Base-by-base conservation (phyloP, 1,140 invertebrate species). In the Ips typographus region DNA sequence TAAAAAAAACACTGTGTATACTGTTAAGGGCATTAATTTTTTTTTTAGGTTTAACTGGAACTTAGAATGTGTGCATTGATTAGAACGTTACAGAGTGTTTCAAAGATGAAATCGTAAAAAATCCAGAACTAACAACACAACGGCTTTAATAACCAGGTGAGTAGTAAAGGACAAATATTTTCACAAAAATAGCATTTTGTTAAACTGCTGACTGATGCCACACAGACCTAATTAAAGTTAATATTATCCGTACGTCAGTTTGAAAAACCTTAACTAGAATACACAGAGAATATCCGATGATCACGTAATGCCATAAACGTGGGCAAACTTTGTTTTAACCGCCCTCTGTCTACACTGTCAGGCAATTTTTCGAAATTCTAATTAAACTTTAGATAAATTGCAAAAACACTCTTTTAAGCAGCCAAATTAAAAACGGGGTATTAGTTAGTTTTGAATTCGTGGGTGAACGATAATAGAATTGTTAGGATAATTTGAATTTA, bases 381-480 rank as follows among this genome's bases (percentile, higher is more conserved):
- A 65, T 65, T 65, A 65, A 65, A 65, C 51, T 47, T 65, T 39
- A 55, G 53, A 43, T 42, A 65, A 65, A 65, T 47, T 47, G 38
- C 55, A 37, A 38, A 43, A 65, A 43, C 8, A 43, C 1, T 42
- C 41, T 62, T 39, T 57, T 4, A 57, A 57, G 4, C 4, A 44
- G 37, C 22, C 5, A 55, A 55, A 55, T 36, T 36, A 7, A 60
- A 60, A 61, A 49, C 59, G n/a, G 38, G 43, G 2, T 61, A 61
- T 49, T 61, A 61, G 37, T 61, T 47, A 47, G 4, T 47, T 47
- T 5, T 47, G 44, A 47, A 47, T n/a, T 40, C n/a, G 4, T 38
- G 39, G 39, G 55, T 36, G 39, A 22, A 22, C 22, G 22, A 22
- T 22, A 22, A 22, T 22, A 22, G 22, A 22, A 22, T 22, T 22